A percentile compares a stretch with the other conserved stretches of the same genome.
Evolutionary conservation across 1,140 invertebrate species (phyloP).

Genomic region (Eurytemora carolleeae): DNA sequence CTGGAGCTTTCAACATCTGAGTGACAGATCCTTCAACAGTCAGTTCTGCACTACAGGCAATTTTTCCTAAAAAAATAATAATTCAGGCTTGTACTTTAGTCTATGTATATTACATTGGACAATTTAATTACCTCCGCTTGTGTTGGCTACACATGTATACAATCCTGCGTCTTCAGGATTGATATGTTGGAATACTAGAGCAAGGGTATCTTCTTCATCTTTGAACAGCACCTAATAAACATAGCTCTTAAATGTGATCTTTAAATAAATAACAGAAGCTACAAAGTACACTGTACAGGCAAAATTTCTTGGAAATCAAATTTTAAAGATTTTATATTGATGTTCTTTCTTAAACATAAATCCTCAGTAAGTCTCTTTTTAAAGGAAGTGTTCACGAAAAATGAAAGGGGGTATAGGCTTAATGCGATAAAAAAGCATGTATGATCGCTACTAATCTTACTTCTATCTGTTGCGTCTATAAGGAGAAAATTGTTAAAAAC

Average conservation of each 20-base stretch:
- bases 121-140: conserved; percentile 69
- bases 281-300: background rate
- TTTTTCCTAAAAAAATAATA: background rate
- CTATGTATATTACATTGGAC: conserved; percentile 37
- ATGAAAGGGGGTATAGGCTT: too few species aligned
- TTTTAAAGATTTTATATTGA: too few species aligned
- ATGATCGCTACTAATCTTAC: too few species aligned
- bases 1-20: conserved; percentile 29
- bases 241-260: too few species aligned
- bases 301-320: conserved; percentile 3
- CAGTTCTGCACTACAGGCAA: conserved; percentile 44
- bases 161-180: conserved; percentile 77
- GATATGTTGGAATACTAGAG: conserved; percentile 77
- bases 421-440: too few species aligned
- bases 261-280: too few species aligned
- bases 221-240: conserved; percentile 22
- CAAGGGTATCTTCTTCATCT: conserved; percentile 74
- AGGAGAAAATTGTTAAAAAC: too few species aligned
- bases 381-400: too few species aligned
- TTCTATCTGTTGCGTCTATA: too few species aligned
- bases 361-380: too few species aligned
- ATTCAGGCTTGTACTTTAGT: too few species aligned
- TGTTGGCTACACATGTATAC: conserved; percentile 85
- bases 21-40: conserved; percentile 50
- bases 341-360: too few species aligned